These are phyloP conservation scores for Dynastes maya DNA, from an alignment of 2,888 invertebrate species.

Conservation along the genomic window DNA sequence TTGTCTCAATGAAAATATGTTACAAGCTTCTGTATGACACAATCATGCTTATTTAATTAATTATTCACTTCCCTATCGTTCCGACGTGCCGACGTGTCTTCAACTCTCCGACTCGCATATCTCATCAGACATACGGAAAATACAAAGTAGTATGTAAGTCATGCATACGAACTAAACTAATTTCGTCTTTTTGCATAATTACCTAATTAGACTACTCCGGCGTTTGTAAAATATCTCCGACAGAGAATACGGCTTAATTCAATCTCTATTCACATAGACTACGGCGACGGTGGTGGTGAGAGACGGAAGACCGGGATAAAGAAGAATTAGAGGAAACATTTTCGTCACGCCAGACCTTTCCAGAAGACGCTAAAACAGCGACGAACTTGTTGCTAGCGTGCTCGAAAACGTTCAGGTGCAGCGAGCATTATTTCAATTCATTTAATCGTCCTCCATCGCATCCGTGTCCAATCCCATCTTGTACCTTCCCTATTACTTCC, in stretches of 20 bases:
- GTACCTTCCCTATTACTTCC: not conserved
- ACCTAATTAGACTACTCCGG: not conserved
- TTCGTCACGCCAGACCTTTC: not conserved
- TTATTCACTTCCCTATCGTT: too few relatives aligned
- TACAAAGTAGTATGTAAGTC: constrained; percentile 4
- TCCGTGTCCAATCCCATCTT: not conserved
- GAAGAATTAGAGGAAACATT: not conserved
- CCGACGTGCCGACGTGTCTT: too few relatives aligned
- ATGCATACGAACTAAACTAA: constrained; percentile 20
- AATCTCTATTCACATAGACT: not conserved
- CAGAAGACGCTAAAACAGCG: constrained; percentile 1
- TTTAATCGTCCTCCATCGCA: constrained; percentile 24
- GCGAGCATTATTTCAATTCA: constrained; percentile 34
- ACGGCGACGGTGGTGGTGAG: not conserved
- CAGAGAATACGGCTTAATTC: not conserved
- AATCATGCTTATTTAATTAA: too few relatives aligned
- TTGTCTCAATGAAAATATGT: too few relatives aligned
- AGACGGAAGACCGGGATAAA: not conserved
- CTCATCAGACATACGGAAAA: not conserved
- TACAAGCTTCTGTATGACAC: too few relatives aligned
- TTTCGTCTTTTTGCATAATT: constrained; percentile 20
- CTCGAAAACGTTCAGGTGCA: constrained; percentile 31
- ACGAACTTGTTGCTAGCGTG: constrained; percentile 42
- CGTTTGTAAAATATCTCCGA: constrained; percentile 13
- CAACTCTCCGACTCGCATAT: too few relatives aligned